phyloP scores from a whole-genome alignment of 1,140 invertebrate genomes.

The Idris sp. region DNA sequence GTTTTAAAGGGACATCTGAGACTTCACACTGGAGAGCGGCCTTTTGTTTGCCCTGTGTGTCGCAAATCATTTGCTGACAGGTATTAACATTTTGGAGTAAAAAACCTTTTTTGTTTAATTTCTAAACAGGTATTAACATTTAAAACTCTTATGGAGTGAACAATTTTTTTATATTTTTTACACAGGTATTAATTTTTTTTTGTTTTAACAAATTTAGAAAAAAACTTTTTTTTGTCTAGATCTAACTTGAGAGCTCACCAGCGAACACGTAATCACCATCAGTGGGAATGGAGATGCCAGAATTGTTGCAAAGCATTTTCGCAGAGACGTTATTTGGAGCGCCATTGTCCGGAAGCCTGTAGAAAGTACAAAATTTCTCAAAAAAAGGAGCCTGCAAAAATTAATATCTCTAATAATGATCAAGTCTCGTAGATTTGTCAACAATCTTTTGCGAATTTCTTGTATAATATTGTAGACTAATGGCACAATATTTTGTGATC shows the following conservation, averaged over 20 bases:
- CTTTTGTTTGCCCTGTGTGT: constrained; percentile 84
- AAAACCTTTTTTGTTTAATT: no score
- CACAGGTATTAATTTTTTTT: no score
- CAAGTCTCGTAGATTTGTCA: no score
- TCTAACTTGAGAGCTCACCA: constrained; percentile 86
- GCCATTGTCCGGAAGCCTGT: constrained; percentile 85
- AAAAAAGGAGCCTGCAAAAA: constrained; percentile 62
- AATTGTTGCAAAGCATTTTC: constrained; percentile 86
- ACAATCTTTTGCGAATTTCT: no score
- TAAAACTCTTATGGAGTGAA: no score
- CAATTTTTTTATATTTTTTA: no score
- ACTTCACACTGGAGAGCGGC: constrained; percentile 84
- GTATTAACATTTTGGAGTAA: no score
- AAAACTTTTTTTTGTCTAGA: constrained; percentile 68
- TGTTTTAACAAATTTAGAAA: constrained; percentile 1
- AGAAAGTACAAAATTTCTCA: constrained; percentile 79
- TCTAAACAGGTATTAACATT: no score
- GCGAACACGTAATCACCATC: constrained; percentile 83
- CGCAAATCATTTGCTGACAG: constrained; percentile 87
- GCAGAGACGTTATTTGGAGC: constrained; percentile 84
- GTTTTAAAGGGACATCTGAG: constrained; percentile 84
- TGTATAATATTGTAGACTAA: no score
- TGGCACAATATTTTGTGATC: no score
- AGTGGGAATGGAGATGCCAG: constrained; percentile 83
- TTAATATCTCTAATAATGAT: constrained; percentile 8